A percentile compares a stretch with the other conserved stretches of the same genome.
These are phyloP conservation scores for Peromyscus aztecus DNA, from an alignment of 2,797 vertebrate species.

Conservation along the genomic window DNA sequence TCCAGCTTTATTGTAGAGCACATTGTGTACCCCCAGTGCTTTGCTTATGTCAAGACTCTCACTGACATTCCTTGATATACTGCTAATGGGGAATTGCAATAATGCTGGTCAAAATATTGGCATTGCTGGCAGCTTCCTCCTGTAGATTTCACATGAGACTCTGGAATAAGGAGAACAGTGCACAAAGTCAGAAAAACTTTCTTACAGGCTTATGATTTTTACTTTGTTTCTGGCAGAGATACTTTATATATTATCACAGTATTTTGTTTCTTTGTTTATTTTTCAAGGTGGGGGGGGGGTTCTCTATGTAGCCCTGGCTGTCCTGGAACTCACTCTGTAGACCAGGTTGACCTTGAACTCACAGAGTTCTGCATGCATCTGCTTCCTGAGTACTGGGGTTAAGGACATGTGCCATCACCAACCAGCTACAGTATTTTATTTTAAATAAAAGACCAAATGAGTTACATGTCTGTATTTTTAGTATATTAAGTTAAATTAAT, in stretches of 20 bases:
- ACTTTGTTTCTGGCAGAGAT: neutral
- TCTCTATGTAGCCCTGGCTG: neutral
- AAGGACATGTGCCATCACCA: neutral
- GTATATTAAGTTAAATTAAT: neutral
- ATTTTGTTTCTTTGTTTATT: neutral
- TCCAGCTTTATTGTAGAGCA: neutral
- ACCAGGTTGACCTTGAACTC: neutral
- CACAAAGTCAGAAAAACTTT: neutral
- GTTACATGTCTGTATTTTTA: neutral
- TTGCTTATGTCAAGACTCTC: neutral
- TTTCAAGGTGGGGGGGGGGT: neutral
- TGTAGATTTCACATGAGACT: neutral
- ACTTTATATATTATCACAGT: neutral
- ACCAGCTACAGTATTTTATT: neutral
- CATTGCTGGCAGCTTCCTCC: neutral
- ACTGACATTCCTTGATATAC: neutral
- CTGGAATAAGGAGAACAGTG: neutral
- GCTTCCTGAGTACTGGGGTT: neutral
- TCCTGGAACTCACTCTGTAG: neutral
- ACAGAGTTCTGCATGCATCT: neutral
- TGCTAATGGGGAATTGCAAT: neutral
- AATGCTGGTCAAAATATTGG: neutral
- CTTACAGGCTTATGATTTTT: neutral
- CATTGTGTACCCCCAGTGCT: neutral
- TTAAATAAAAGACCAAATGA: conserved; percentile 17